A percentile compares a stretch with the other conserved stretches of the same genome.
These are phyloP conservation scores for Dryobota labecula DNA, from an alignment of 2,888 invertebrate genomes.

Conservation along the genomic window DNA sequence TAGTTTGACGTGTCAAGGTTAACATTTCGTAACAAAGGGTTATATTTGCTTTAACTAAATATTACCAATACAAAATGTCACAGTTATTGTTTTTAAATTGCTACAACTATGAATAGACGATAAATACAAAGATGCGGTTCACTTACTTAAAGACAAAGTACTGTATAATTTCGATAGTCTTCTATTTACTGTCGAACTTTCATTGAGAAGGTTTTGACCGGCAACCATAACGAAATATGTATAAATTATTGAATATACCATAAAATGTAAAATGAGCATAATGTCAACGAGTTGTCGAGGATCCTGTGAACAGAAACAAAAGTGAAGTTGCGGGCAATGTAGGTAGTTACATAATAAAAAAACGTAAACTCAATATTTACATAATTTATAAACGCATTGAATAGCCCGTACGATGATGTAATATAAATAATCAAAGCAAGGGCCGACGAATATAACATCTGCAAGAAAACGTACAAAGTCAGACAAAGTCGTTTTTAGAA, in stretches of 20 bases:
- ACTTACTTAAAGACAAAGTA: constrained; percentile 34
- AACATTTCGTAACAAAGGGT: neutral
- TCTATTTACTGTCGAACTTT: constrained; percentile 16
- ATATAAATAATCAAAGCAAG: constrained; percentile 5
- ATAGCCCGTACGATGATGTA: constrained; percentile 2
- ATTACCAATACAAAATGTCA: too few species aligned
- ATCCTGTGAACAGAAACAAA: constrained; percentile 12
- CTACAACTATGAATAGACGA: neutral
- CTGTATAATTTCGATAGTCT: constrained; percentile 27
- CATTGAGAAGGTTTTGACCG: constrained; percentile 40
- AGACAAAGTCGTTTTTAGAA: neutral
- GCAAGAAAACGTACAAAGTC: constrained; percentile 1
- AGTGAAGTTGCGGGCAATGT: neutral
- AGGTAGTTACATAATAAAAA: neutral
- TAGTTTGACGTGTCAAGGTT: neutral
- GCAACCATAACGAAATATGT: constrained; percentile 18
- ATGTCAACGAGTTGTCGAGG: neutral
- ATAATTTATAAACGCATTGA: constrained; percentile 5
- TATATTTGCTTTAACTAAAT: neutral
- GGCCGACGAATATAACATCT: constrained; percentile 34
- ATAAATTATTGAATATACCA: constrained; percentile 7
- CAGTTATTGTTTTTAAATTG: neutral
- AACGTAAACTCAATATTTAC: neutral
- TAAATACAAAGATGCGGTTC: neutral
- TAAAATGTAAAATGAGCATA: neutral